Evolutionary conservation across 1,140 invertebrate species (phyloP).

Genomic region (Glomeris maerens): DNA sequence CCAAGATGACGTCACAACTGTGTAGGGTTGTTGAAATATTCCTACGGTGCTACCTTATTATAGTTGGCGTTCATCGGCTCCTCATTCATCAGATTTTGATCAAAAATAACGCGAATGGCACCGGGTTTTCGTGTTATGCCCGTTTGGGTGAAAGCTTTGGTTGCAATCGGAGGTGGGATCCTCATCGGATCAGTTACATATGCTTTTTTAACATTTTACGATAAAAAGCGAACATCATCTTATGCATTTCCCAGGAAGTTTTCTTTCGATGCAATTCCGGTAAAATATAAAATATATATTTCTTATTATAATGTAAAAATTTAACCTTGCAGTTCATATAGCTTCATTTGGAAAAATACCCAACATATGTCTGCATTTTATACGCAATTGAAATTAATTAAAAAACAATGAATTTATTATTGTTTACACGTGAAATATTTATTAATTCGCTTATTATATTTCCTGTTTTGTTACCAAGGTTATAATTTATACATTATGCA

Average conservation of each 20-base stretch:
- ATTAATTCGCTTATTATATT: too few relatives aligned
- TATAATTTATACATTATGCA: too few relatives aligned
- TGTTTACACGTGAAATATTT: too few relatives aligned
- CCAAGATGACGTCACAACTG: too few relatives aligned
- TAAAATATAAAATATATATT: background rate
- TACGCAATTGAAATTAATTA: background rate
- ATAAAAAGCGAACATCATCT: background rate
- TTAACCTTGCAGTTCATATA: background rate
- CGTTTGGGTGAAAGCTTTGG: background rate
- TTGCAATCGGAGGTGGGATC: conserved; percentile 1
- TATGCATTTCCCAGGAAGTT: conserved; percentile 2
- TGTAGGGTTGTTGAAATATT: too few relatives aligned
- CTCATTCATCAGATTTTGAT: too few relatives aligned
- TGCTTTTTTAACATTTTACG: background rate
- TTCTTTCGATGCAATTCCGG: background rate
- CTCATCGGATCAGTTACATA: conserved; percentile 5
- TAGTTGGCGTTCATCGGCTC: too few relatives aligned
- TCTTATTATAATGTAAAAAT: background rate
- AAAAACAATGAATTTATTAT: background rate
- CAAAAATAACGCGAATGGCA: too few relatives aligned
- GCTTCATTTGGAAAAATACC: background rate
- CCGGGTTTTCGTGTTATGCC: background rate
- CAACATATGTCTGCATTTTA: too few relatives aligned
- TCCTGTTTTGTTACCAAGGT: too few relatives aligned
- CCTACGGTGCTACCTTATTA: too few relatives aligned